A percentile compares a stretch with the other conserved stretches of the same genome.
phyloP scores from a whole-genome alignment of 2,113 vertebrate genomes.

The Elachura formosa region DNA sequence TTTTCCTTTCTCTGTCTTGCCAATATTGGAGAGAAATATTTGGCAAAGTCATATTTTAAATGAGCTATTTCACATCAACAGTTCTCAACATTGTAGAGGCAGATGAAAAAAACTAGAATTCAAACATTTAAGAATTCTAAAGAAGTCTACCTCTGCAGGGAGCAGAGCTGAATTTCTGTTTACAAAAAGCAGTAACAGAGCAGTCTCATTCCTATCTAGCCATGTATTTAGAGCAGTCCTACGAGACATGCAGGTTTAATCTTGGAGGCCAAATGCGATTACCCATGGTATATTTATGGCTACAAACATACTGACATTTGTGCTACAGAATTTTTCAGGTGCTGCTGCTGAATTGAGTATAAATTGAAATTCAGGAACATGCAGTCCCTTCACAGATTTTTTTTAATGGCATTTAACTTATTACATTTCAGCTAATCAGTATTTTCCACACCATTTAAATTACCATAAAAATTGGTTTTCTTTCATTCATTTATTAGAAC shows the following conservation, averaged over 20 bases:
- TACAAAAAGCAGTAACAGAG: background rate
- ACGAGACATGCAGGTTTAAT: background rate
- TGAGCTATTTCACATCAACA: background rate
- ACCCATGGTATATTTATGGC: background rate
- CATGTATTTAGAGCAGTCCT: background rate
- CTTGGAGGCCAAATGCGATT: background rate
- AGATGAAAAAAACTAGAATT: background rate
- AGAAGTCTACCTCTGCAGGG: background rate
- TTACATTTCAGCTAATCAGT: background rate
- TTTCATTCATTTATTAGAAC: background rate
- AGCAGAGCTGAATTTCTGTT: background rate
- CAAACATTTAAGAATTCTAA: background rate
- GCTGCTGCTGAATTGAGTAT: background rate
- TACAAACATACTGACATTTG: background rate
- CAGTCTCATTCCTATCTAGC: background rate
- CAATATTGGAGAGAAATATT: background rate
- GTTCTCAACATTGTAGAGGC: background rate
- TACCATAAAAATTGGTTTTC: background rate
- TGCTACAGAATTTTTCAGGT: background rate
- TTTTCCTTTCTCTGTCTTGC: background rate
- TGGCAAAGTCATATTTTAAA: background rate
- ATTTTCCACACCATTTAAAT: background rate
- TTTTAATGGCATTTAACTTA: background rate
- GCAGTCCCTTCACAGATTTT: background rate
- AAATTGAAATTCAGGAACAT: conserved; percentile 3